Percentiles rank a stretch among this genome's conserved stretches.
Conservation (phyloP, 2,888 invertebrate genomes). For the Dusona sp. region DNA sequence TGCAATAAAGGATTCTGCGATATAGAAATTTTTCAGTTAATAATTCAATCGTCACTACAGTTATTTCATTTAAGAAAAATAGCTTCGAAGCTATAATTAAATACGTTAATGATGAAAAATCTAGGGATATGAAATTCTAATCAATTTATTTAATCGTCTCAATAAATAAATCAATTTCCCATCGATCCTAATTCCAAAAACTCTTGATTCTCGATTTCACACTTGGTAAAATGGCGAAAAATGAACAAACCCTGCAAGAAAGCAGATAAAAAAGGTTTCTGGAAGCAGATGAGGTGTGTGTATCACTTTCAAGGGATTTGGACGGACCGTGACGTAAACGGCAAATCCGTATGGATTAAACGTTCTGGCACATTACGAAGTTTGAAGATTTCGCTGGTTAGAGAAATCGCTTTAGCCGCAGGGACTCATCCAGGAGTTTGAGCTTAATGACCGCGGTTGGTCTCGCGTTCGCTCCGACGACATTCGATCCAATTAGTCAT, state of each 20-base stretch:
- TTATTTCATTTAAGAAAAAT: background rate
- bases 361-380: constrained; percentile 34
- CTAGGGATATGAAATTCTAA: too few species aligned
- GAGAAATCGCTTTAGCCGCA: constrained; percentile 49
- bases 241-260: background rate
- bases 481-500: constrained; percentile 62
- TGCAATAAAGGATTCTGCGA: background rate
- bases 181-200: background rate
- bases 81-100: background rate
- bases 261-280: constrained; percentile 12
- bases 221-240: background rate
- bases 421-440: constrained; percentile 36
- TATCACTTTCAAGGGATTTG: background rate
- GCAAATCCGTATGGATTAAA: constrained; percentile 59
- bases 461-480: constrained; percentile 2
- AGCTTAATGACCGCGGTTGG: constrained; percentile 10
- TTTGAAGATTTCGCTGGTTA: constrained; percentile 35
- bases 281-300: constrained; percentile 19
- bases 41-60: background rate
- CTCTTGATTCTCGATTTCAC: background rate
- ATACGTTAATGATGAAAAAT: background rate
- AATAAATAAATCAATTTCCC: background rate
- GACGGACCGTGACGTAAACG: background rate
- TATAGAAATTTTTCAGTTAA: background rate
- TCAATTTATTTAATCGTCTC: background rate